Evolutionary conservation across 2,113 vertebrate species (phyloP).

Genomic region (Brachionichthys hirsutus): DNA sequence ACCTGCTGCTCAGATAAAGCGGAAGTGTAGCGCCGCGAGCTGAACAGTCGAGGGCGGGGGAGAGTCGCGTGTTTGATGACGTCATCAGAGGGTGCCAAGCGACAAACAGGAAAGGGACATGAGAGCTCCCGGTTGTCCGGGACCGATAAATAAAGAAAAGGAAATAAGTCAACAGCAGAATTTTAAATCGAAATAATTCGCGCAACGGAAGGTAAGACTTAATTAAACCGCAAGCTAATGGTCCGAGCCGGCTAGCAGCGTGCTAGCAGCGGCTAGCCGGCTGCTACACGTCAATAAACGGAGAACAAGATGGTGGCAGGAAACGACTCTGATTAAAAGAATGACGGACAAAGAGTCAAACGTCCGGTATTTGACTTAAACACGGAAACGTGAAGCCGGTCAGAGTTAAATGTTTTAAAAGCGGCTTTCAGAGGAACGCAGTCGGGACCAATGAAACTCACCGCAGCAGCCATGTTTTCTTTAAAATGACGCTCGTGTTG

Average conservation of each 20-base stretch:
- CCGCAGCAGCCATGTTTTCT: too few species aligned
- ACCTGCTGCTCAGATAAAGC: too few species aligned
- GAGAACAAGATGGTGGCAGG: not conserved
- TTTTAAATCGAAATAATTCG: constrained; percentile 35
- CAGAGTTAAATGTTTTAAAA: too few species aligned
- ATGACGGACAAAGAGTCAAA: not conserved
- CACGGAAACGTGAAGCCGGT: too few species aligned
- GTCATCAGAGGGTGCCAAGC: constrained; percentile 18
- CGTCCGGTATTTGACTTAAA: too few species aligned
- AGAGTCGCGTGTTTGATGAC: not conserved
- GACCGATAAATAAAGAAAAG: not conserved
- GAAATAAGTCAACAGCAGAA: not conserved
- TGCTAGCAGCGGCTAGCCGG: not conserved
- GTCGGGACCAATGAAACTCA: too few species aligned
- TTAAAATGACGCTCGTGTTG: too few species aligned
- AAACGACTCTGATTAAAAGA: not conserved
- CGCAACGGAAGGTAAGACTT: constrained; percentile 48
- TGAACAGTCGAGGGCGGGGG: too few species aligned
- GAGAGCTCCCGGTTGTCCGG: not conserved
- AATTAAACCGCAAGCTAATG: not conserved
- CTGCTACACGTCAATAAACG: not conserved
- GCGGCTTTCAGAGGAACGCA: too few species aligned
- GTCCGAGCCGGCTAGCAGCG: not conserved
- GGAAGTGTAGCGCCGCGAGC: too few species aligned
- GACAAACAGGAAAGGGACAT: constrained; percentile 40